Base-by-base conservation (phyloP, 2,113 vertebrate species). In the Periophthalmodon schlosseri region DNA sequence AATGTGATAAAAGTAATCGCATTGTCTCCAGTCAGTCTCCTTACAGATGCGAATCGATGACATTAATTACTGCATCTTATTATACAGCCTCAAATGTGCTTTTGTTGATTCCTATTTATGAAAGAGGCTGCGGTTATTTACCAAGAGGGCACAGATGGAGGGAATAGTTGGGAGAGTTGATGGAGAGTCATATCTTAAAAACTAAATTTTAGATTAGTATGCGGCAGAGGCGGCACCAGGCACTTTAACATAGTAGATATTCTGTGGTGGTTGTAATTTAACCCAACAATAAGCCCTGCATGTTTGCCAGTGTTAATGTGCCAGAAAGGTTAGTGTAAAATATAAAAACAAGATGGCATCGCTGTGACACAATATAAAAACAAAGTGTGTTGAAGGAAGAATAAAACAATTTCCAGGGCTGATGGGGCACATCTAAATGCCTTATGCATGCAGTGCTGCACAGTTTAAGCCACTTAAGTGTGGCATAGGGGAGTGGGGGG, bases 51-150 rank as follows among this genome's bases (percentile, higher is more conserved):
- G 96, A 97, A 96, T 96, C 95, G 94, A 97, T 99, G 95, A 95
- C 94, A 96, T 96, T 97, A 97, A 98, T 97, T 98, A 96, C 94
- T 91, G 94, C 95, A 95, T 94, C 93, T 95, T 95, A 96, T 97
- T 96, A 96, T 95, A 90, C 89, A 90, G 63, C 90, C 91, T n/a
- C 81, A 95, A 96, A 96, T 95, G 93, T 91, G 88, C 92, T 87
- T 96, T 95, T 84, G 87, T 92, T 91, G 87, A 95, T 96, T 93
- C 95, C 95, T 95, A 96, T 97, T 96, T 94, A 96, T 96, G 95
- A 95, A 95, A 92, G 90, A 81, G 83, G 88, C 91, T 78, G 84
- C 76, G 79, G 87, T 87, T 86, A 90, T 92, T 90, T 93, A 91
- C 92, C 86, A 84, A 84, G 80, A 93, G 89, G 81, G 44, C 14